phyloP scores from a whole-genome alignment of 2,113 vertebrate species.

The Campylomormyrus tamandua region DNA sequence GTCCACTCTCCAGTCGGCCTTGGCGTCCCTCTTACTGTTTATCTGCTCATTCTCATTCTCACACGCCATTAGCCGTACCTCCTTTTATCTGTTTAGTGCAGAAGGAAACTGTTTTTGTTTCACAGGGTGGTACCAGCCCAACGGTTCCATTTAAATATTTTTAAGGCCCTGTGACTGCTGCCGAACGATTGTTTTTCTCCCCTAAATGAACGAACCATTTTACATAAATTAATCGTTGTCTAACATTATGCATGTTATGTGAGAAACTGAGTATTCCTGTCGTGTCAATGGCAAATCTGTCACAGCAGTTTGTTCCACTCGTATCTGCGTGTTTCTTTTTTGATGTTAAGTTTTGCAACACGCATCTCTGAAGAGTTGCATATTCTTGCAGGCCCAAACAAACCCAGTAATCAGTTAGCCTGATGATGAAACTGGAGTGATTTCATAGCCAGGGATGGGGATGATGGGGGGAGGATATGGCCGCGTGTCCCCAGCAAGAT shows the following conservation, averaged over 20 bases:
- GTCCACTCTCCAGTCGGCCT: conserved; percentile 15
- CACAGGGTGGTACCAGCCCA: conserved; percentile 33
- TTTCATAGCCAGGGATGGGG: conserved; percentile 42
- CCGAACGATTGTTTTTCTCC: conserved; percentile 1
- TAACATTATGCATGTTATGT: neutral
- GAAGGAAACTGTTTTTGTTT: conserved; percentile 29
- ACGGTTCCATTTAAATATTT: conserved; percentile 31
- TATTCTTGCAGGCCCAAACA: neutral
- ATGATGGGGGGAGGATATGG: neutral
- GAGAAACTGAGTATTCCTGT: neutral
- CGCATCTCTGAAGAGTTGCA: neutral
- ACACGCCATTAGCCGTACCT: conserved; percentile 44
- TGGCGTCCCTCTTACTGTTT: conserved; percentile 19
- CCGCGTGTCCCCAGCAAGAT: conserved; percentile 30
- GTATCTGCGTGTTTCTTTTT: neutral
- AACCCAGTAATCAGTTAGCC: neutral
- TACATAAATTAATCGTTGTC: conserved; percentile 12
- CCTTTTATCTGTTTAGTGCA: conserved; percentile 46
- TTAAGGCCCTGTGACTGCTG: conserved; percentile 37
- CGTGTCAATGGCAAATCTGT: neutral
- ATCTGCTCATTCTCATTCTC: conserved; percentile 41
- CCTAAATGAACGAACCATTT: conserved; percentile 3
- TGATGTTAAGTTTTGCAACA: neutral
- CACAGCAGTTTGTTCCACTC: neutral
- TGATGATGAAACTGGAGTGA: conserved; percentile 64